phyloP scores from a whole-genome alignment of 2,888 invertebrate genomes.

The Dicycla oo region DNA sequence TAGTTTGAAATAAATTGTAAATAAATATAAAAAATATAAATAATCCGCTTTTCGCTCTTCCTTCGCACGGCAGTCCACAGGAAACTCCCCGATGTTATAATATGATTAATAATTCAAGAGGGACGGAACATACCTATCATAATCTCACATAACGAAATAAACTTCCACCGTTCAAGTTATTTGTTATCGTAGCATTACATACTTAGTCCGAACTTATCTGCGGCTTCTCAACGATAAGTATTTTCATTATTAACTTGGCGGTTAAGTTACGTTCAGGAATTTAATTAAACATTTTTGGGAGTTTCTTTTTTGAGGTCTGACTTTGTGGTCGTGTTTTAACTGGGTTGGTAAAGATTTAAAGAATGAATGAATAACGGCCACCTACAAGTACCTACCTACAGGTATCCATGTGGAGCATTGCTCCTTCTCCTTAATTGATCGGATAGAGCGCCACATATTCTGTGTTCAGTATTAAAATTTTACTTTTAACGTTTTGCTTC shows the following conservation, averaged over 20 bases:
- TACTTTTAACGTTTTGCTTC: too few species aligned
- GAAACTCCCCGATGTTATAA: constrained; percentile 73
- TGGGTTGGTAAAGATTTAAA: background rate
- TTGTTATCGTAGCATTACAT: constrained; percentile 58
- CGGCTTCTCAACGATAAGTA: constrained; percentile 56
- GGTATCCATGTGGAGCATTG: too few species aligned
- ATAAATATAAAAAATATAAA: too few species aligned
- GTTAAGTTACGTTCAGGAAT: constrained; percentile 38
- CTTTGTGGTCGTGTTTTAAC: constrained; percentile 13
- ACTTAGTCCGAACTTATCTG: constrained; percentile 43
- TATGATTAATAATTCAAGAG: constrained; percentile 77
- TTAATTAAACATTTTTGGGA: constrained; percentile 53
- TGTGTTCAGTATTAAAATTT: too few species aligned
- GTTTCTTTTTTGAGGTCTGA: constrained; percentile 23
- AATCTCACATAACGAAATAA: constrained; percentile 63
- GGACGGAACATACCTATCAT: constrained; percentile 44
- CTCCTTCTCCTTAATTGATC: too few species aligned
- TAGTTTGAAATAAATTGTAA: too few species aligned
- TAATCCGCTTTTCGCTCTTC: constrained; percentile 31
- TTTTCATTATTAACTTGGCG: constrained; percentile 62
- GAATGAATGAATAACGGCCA: background rate
- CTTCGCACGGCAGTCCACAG: constrained; percentile 34
- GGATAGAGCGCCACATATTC: too few species aligned
- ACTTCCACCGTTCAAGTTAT: constrained; percentile 57
- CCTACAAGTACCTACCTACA: background rate